Conservation (phyloP, 2,888 invertebrate genomes). For the Agrilus biguttatus region DNA sequence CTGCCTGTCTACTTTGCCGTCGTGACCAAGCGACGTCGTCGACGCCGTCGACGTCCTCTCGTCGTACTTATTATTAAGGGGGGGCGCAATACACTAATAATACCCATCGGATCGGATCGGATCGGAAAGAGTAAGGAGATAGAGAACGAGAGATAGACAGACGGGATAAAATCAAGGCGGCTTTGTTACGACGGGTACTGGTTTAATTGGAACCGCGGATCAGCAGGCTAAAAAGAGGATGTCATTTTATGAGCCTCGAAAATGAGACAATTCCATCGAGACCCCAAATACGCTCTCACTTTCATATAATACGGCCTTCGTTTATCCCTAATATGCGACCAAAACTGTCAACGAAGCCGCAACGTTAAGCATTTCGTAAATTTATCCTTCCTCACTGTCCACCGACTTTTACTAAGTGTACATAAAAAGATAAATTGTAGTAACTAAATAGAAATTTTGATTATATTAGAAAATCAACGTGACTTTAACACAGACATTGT, state of each 20-base stretch:
- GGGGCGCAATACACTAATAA: constrained; percentile 20
- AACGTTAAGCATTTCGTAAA: too few relatives aligned
- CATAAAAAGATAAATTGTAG: too few relatives aligned
- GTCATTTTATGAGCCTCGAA: constrained; percentile 28
- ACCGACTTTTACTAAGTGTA: too few relatives aligned
- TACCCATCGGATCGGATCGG: constrained; percentile 19
- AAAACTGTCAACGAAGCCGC: too few relatives aligned
- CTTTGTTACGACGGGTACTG: constrained; percentile 23
- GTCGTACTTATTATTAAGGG: constrained; percentile 12
- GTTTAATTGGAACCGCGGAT: constrained; percentile 32
- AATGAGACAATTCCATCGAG: constrained; percentile 25
- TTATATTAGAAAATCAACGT: too few relatives aligned
- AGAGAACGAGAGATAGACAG: constrained; percentile 1
- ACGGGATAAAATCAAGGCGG: constrained; percentile 2
- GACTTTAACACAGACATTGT: too few relatives aligned
- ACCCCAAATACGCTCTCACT: constrained; percentile 16
- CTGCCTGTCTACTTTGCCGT: too few relatives aligned
- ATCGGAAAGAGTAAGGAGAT: constrained; percentile 8
- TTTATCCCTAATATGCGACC: too few relatives aligned
- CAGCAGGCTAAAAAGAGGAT: constrained; percentile 31
- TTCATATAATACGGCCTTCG: background rate
- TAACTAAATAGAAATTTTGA: too few relatives aligned
- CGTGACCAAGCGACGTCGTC: too few relatives aligned
- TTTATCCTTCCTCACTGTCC: too few relatives aligned
- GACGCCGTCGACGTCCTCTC: constrained; percentile 1